Conservation (phyloP, 2,797 vertebrate genomes). For the Rousettus madagascariensis region DNA sequence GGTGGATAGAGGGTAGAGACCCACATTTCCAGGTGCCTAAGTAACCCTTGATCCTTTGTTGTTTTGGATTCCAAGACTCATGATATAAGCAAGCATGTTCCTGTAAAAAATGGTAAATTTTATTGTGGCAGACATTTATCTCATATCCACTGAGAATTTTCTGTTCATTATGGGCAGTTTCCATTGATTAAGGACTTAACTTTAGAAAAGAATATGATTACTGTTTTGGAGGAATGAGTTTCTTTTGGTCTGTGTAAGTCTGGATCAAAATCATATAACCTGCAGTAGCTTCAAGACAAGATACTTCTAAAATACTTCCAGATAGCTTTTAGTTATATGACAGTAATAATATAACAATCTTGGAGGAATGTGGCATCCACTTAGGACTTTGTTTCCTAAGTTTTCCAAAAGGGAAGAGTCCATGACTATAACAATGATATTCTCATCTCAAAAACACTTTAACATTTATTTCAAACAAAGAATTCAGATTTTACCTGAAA, state of each 20-base stretch:
- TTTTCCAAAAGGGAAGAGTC: not conserved
- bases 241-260: not conserved
- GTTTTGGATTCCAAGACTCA: not conserved
- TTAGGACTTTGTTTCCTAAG: not conserved
- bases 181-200: not conserved
- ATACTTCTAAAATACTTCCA: not conserved
- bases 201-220: not conserved
- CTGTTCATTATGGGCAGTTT: not conserved
- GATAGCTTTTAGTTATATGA: not conserved
- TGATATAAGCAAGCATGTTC: not conserved
- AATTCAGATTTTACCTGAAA: not conserved
- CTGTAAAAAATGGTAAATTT: not conserved
- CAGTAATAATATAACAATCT: not conserved
- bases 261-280: not conserved
- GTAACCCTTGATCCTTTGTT: not conserved
- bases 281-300: not conserved
- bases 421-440: not conserved
- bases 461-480: constrained; percentile 7
- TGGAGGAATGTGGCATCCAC: not conserved
- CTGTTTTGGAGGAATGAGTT: not conserved
- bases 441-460: not conserved
- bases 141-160: not conserved
- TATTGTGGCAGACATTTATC: not conserved
- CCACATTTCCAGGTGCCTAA: not conserved
- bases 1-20: not conserved